Conservation (phyloP, 1,140 invertebrate species). For the Marisa cornuarietis region DNA sequence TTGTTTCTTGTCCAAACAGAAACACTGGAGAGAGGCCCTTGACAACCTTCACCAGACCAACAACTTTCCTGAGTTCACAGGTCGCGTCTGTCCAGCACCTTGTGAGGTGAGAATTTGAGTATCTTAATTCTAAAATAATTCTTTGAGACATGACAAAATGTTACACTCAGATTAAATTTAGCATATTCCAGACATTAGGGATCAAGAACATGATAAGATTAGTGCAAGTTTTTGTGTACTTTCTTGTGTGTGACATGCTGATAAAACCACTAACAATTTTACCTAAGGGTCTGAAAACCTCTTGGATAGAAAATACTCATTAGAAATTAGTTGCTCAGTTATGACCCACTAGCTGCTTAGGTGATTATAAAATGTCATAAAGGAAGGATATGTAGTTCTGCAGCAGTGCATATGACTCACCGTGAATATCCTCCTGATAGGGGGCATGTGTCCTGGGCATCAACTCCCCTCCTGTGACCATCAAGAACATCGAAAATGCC, state of each 20-base stretch:
- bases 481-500: constrained; percentile 98
- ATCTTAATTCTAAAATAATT: too few species aligned
- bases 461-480: constrained; percentile 94
- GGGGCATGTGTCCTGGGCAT: constrained; percentile 97
- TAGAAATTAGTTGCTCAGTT: not conserved
- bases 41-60: constrained; percentile 96
- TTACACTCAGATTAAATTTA: too few species aligned
- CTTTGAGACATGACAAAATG: too few species aligned
- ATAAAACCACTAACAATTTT: too few species aligned
- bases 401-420: not conserved
- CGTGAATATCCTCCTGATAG: constrained; percentile 48
- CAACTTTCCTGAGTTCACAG: constrained; percentile 99
- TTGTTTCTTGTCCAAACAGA: constrained; percentile 61
- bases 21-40: constrained; percentile 97
- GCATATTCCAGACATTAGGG: too few species aligned
- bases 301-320: too few species aligned
- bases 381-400: not conserved
- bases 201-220: too few species aligned
- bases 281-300: too few species aligned
- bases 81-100: constrained; percentile 96
- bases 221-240: too few species aligned
- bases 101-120: constrained; percentile 76
- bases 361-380: not conserved
- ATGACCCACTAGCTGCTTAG: not conserved
- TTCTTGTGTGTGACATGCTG: too few species aligned